Conservation (phyloP, 2,888 invertebrate species). For the Rhingia rostrata region DNA sequence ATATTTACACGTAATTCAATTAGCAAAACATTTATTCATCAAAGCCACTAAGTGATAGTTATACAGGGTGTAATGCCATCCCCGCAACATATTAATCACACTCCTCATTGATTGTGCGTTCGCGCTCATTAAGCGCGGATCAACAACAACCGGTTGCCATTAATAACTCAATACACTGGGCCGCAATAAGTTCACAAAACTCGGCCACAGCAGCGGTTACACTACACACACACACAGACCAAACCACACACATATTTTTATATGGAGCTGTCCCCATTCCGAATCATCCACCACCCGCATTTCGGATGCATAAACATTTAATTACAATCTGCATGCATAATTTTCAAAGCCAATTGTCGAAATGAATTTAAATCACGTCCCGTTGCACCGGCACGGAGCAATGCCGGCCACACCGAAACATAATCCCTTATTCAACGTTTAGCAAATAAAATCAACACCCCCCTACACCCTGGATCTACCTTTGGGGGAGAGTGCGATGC, state of each 20-base stretch:
- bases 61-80: slow-evolving; percentile 46
- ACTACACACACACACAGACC: slow-evolving; percentile 25
- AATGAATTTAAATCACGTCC: slow-evolving; percentile 74
- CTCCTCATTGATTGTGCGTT: slow-evolving; percentile 25
- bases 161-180: slow-evolving; percentile 58
- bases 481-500: slow-evolving; percentile 12
- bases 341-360: slow-evolving; percentile 74
- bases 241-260: not conserved
- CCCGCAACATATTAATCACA: slow-evolving; percentile 33
- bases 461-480: slow-evolving; percentile 8
- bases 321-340: slow-evolving; percentile 73
- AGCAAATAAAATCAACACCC: slow-evolving; percentile 70
- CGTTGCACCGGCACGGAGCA: not conserved
- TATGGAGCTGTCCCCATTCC: not conserved
- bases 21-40: slow-evolving; percentile 59
- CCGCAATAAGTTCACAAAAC: slow-evolving; percentile 66
- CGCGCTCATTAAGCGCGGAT: slow-evolving; percentile 26
- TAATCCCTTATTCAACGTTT: slow-evolving; percentile 71
- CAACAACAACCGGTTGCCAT: slow-evolving; percentile 30
- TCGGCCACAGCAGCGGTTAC: slow-evolving; percentile 42
- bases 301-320: slow-evolving; percentile 70
- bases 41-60: slow-evolving; percentile 68
- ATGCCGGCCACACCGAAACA: slow-evolving; percentile 40
- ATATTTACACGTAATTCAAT: slow-evolving; percentile 67
- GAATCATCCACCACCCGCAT: not conserved